phyloP scores from a whole-genome alignment of 2,797 vertebrate genomes.

The Siniperca undulata region DNA sequence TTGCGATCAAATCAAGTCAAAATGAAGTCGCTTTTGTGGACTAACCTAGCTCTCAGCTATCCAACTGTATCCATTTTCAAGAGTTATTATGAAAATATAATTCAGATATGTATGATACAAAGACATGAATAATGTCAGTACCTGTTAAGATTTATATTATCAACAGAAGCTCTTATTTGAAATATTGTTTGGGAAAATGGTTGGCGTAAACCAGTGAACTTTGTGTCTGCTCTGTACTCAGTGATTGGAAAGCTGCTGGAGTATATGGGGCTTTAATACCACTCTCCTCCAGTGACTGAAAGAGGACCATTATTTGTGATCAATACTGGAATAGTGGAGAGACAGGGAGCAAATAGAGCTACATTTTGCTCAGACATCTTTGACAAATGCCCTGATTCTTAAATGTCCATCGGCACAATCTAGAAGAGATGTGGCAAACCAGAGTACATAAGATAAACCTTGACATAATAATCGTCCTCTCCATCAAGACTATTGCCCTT shows the following conservation, averaged over 20 bases:
- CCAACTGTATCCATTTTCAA: slow-evolving; percentile 57
- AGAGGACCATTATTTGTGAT: slow-evolving; percentile 72
- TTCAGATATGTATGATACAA: slow-evolving; percentile 57
- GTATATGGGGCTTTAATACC: slow-evolving; percentile 60
- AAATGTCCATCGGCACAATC: slow-evolving; percentile 44
- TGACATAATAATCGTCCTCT: slow-evolving; percentile 43
- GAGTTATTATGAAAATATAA: slow-evolving; percentile 55
- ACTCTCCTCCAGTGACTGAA: slow-evolving; percentile 69
- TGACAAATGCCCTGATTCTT: slow-evolving; percentile 51
- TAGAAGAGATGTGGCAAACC: slow-evolving; percentile 26
- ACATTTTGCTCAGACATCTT: slow-evolving; percentile 50
- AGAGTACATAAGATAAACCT: slow-evolving; percentile 36
- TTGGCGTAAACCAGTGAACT: slow-evolving; percentile 38
- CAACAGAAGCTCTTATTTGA: slow-evolving; percentile 57
- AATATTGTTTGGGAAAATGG: slow-evolving; percentile 30
- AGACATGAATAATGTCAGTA: slow-evolving; percentile 43
- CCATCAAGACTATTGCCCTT: slow-evolving; percentile 49
- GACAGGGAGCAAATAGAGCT: slow-evolving; percentile 50
- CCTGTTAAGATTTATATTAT: slow-evolving; percentile 53
- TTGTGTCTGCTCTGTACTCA: slow-evolving; percentile 38
- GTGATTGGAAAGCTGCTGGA: slow-evolving; percentile 62
- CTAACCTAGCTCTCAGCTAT: slow-evolving; percentile 58
- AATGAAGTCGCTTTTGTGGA: slow-evolving; percentile 71
- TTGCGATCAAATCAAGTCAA: slow-evolving; percentile 65
- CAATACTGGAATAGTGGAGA: slow-evolving; percentile 65